Percentiles rank a stretch among this genome's conserved stretches.
Evolutionary conservation across 2,797 vertebrate species (phyloP).

Genomic region (Linurgus olivaceus): DNA sequence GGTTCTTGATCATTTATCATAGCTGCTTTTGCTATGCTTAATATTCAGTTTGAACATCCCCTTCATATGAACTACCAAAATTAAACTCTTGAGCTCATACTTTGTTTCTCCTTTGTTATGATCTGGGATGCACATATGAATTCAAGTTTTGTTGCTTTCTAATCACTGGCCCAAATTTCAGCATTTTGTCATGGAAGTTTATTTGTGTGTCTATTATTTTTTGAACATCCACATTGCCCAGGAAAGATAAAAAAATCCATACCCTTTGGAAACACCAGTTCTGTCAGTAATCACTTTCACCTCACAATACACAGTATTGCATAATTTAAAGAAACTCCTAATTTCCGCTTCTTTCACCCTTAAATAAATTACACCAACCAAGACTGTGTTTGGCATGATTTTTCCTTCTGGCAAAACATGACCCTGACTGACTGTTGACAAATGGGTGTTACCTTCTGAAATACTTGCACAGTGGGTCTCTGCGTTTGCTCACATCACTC

Average conservation of each 20-base stretch:
- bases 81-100: background rate
- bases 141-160: slow-evolving; percentile 71
- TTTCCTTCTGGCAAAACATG: slow-evolving; percentile 90
- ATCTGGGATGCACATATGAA: background rate
- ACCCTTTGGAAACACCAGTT: background rate
- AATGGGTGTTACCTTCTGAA: slow-evolving; percentile 67
- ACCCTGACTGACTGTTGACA: slow-evolving; percentile 80
- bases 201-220: slow-evolving; percentile 90
- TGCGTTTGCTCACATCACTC: background rate
- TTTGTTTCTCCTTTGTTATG: background rate
- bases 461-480: slow-evolving; percentile 73
- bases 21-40: background rate
- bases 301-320: background rate
- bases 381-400: slow-evolving; percentile 87
- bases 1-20: background rate
- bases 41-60: background rate
- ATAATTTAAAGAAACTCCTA: background rate
- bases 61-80: background rate
- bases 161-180: slow-evolving; percentile 91
- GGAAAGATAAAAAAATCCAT: slow-evolving; percentile 89
- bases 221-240: slow-evolving; percentile 87
- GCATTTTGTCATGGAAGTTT: slow-evolving; percentile 88
- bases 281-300: background rate
- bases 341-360: background rate
- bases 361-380: slow-evolving; percentile 85